Evolutionary conservation across 2,797 vertebrate genomes (phyloP).

Genomic region (Sternotherus odoratus): DNA sequence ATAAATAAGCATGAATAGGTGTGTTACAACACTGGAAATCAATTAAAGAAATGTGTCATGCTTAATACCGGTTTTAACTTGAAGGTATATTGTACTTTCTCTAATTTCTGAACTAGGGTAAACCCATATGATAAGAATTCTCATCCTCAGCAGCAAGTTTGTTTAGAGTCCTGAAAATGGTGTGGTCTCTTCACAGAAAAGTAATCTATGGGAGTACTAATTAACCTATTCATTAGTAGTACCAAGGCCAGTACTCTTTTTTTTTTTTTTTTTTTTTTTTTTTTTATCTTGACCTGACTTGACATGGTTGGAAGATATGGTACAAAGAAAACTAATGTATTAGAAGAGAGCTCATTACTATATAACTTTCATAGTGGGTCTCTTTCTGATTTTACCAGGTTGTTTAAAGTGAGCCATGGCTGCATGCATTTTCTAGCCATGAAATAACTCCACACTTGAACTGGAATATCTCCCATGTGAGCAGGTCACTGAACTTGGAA

Average conservation of each 20-base stretch:
- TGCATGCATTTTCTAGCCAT: neutral
- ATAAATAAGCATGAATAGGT: constrained; percentile 71
- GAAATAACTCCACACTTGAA: neutral
- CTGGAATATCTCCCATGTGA: accelerated
- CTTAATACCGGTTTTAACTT: constrained; percentile 34
- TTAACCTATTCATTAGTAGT: neutral
- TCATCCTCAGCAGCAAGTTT: neutral
- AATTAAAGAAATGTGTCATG: constrained; percentile 60
- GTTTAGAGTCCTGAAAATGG: neutral
- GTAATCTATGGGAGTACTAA: neutral
- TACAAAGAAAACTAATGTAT: neutral
- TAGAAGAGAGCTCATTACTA: neutral
- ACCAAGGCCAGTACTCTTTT: neutral
- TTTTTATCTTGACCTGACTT: neutral
- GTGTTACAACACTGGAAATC: constrained; percentile 53
- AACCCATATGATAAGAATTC: neutral
- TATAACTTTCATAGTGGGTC: neutral
- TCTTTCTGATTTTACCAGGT: neutral
- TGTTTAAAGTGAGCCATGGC: neutral
- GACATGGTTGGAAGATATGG: neutral
- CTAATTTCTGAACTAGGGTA: constrained; percentile 15
- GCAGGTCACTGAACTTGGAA: neutral
- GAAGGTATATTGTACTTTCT: constrained; percentile 26
- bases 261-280: no score
- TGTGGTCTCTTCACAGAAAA: neutral